These are phyloP conservation scores for Oceanodroma leucorhoa DNA, from an alignment of 2,797 vertebrate species.

Conservation along the genomic window DNA sequence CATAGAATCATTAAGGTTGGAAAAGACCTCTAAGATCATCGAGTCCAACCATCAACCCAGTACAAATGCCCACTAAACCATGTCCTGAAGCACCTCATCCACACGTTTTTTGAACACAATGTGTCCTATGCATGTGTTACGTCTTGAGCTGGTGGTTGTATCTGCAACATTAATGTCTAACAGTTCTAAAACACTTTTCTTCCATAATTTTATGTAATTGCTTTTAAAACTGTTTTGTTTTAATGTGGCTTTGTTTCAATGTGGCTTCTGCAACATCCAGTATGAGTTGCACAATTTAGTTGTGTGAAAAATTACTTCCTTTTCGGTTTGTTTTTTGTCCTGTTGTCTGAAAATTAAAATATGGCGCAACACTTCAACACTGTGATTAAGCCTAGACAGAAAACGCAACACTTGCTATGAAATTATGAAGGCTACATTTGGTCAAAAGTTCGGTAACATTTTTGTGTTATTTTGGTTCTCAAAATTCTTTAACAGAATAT, in stretches of 20 bases:
- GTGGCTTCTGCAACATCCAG: neutral
- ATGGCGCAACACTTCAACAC: neutral
- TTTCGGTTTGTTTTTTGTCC: neutral
- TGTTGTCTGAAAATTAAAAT: neutral
- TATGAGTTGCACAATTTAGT: neutral
- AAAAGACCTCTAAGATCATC: too few species aligned
- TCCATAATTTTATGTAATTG: neutral
- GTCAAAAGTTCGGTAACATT: neutral
- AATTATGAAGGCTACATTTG: neutral
- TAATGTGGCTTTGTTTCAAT: neutral
- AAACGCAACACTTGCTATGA: neutral
- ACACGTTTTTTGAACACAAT: too few species aligned
- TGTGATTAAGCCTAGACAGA: neutral
- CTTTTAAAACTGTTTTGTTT: neutral
- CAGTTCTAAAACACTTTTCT: neutral
- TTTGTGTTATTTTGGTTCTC: neutral
- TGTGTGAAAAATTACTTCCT: neutral
- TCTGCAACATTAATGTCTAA: neutral
- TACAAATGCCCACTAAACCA: too few species aligned
- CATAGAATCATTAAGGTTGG: too few species aligned
- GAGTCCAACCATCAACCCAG: too few species aligned
- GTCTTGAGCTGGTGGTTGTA: neutral
- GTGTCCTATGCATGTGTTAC: neutral
- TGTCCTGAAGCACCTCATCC: too few species aligned
- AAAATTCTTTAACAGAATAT: slow-evolving; percentile 22